A percentile compares a stretch with the other conserved stretches of the same genome.
Evolutionary conservation across 2,888 invertebrate genomes (phyloP).

Genomic region (Aelia acuminata): DNA sequence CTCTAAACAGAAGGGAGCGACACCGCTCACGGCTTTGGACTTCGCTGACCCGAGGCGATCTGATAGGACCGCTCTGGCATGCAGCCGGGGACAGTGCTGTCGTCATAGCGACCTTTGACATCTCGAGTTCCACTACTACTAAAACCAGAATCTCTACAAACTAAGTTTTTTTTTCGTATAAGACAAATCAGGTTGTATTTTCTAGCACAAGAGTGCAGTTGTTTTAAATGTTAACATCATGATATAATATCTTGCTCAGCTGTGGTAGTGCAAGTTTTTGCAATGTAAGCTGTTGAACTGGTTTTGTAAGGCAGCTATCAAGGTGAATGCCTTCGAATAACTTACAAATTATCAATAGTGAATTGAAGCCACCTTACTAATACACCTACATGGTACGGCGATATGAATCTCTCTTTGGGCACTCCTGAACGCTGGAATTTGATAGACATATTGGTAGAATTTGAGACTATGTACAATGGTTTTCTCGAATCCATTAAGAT

Average conservation of each 20-base stretch:
- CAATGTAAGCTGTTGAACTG: neutral
- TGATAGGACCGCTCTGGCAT: neutral
- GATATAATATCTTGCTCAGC: neutral
- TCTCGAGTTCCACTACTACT: neutral
- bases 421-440: too few species aligned
- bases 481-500: too few species aligned
- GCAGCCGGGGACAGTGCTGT: neutral
- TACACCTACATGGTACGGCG: too few species aligned
- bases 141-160: neutral
- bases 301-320: neutral
- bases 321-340: neutral
- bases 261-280: neutral
- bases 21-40: neutral
- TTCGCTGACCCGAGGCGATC: neutral
- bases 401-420: too few species aligned
- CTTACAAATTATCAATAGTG: neutral
- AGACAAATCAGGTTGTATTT: neutral
- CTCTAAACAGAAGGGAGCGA: neutral
- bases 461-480: too few species aligned
- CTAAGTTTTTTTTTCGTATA: neutral
- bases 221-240: neutral
- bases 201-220: neutral
- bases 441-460: neutral
- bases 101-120: slow-evolving; percentile 10
- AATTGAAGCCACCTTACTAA: neutral